Percentiles rank a stretch among this genome's conserved stretches.
Conservation (phyloP, 2,888 invertebrate genomes). For the Odontocolon sp. region DNA sequence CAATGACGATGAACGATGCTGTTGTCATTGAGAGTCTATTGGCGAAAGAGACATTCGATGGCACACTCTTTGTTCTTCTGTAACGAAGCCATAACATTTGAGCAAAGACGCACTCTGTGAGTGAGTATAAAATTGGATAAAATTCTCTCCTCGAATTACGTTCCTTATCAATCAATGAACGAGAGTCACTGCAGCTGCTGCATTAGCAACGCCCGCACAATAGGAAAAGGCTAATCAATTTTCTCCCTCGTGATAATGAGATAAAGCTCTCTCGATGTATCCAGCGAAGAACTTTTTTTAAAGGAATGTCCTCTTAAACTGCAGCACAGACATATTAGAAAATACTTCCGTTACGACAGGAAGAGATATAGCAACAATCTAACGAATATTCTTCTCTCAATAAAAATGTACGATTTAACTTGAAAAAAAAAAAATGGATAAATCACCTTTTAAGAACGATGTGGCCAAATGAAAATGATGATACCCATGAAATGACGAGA, state of each 20-base stretch:
- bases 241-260: not conserved
- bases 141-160: conserved; percentile 32
- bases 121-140: conserved; percentile 7
- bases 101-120: conserved; percentile 36
- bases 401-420: too few species aligned
- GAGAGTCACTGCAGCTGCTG: not conserved
- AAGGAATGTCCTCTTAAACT: too few species aligned
- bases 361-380: too few species aligned
- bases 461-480: not conserved
- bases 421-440: too few species aligned
- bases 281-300: too few species aligned
- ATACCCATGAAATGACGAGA: not conserved
- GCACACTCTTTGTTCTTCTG: not conserved
- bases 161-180: conserved; percentile 38
- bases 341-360: too few species aligned
- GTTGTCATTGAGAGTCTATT: conserved; percentile 1
- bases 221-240: too few species aligned
- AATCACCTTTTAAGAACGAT: too few species aligned
- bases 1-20: not conserved
- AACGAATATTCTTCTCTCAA: too few species aligned
- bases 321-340: too few species aligned
- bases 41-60: conserved; percentile 7
- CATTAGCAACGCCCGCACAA: not conserved
- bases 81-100: conserved; percentile 42
- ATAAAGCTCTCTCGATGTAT: not conserved